Evolutionary conservation across 1,140 invertebrate species (phyloP), one percentile per base, ranked within the genome.

Genomic region (Neoseiulus cucumeris): DNA sequence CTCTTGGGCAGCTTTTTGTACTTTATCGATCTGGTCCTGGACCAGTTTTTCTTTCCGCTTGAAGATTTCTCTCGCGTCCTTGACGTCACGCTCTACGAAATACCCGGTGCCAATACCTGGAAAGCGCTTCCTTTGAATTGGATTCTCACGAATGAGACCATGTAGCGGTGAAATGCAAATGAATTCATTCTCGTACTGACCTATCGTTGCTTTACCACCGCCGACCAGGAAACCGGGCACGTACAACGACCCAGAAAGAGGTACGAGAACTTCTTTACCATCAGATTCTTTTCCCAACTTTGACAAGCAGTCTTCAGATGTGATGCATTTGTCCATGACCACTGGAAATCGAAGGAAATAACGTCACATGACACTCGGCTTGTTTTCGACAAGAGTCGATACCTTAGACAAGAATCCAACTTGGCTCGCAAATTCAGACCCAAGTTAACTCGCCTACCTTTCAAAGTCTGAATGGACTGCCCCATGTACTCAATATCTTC

Each of bases 71-170:
- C 22, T 2, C 33, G 51, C 51, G 17, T 59, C 51, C 9, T 59
- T 25, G 4, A 59, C 33, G 22, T 59, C 51, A 14, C 33, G 25
- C 33, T 59, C 51, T 14, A 59, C 51, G 51, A 29, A 59, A 20
- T 59, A 59, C 17, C 51, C 51, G 51, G 51, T 59, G 51, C 51
- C 51, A 25, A 59, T 59, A 20, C 51, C 51, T 59, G 51, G 17
- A 20, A 9, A 6, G 33, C 33, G 9, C 4, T 6, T 9, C 4
- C 9, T 39, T 9, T 4, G 33, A 17, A 59, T 59, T 6, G 20
- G 5, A 47, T 47, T n/a, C n/a, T n/a, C n/a, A n/a, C n/a, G n/a
- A n/a, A n/a, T n/a, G n/a, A n/a, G n/a, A n/a, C n/a, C n/a, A n/a
- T n/a, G n/a, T n/a, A n/a, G n/a, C n/a, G n/a, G n/a, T n/a, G n/a